phyloP scores from a whole-genome alignment of 2,113 vertebrate genomes.

The Sus scrofa region T2T-Sscrofa CM000827.6:73012001-73012500 shows the following conservation, averaged over 20 bases:
- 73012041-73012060: conserved; percentile 49
- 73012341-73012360: background rate
- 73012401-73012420: background rate
- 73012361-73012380: conserved; percentile 7
- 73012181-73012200: background rate
- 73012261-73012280: conserved; percentile 22
- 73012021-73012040: background rate
- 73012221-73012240: conserved; percentile 22
- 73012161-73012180: conserved; percentile 22
- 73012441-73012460: background rate
- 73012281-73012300: conserved; percentile 10
- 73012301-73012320: background rate
- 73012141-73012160: conserved; percentile 14
- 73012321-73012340: background rate
- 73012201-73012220: conserved; percentile 38
- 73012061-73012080: conserved; percentile 53
- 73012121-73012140: conserved; percentile 48
- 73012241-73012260: background rate
- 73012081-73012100: conserved; percentile 55
- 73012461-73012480: conserved; percentile 2
- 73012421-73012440: background rate
- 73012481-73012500: background rate
- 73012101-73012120: background rate
- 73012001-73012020: conserved; percentile 50
- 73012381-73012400: conserved; percentile 41